These are phyloP conservation scores for Limnephilus rhombicus DNA, from an alignment of 2,888 invertebrate species.

Conservation along the genomic window DNA sequence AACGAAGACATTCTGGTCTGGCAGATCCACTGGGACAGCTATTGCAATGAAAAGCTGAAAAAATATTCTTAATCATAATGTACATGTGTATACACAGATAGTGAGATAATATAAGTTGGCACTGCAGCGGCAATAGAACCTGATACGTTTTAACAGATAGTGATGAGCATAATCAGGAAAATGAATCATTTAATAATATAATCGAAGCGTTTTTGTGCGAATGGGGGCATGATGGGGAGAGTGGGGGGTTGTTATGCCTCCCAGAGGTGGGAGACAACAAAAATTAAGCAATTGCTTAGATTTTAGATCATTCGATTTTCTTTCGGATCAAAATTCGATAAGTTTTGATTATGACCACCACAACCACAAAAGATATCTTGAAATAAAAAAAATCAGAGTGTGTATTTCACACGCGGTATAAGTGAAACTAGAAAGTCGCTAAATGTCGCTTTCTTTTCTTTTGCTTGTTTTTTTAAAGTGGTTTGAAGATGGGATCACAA, in stretches of 20 bases:
- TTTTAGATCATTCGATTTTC: background rate
- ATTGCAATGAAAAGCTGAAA: constrained; percentile 83
- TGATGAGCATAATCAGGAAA: too few relatives aligned
- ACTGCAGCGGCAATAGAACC: background rate
- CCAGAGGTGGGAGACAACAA: background rate
- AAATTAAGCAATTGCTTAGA: background rate
- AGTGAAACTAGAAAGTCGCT: too few relatives aligned
- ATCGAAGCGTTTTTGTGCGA: too few relatives aligned
- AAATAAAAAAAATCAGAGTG: too few relatives aligned
- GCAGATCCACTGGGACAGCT: constrained; percentile 83
- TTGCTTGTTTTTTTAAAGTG: too few relatives aligned
- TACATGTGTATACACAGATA: too few relatives aligned
- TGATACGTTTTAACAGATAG: background rate
- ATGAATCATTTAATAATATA: too few relatives aligned
- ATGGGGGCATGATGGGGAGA: too few relatives aligned
- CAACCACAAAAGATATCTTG: background rate
- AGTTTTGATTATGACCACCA: background rate
- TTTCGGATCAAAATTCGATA: background rate
- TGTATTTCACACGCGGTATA: too few relatives aligned
- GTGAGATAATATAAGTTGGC: background rate
- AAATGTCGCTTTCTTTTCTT: too few relatives aligned
- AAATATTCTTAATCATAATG: background rate
- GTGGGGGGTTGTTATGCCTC: too few relatives aligned
- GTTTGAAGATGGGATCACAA: too few relatives aligned
- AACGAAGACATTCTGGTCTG: constrained; percentile 83